Percentiles rank a stretch among this genome's conserved stretches.
Evolutionary conservation across 2,113 vertebrate genomes (phyloP).

Genomic region (Ageneiosus marmoratus): DNA sequence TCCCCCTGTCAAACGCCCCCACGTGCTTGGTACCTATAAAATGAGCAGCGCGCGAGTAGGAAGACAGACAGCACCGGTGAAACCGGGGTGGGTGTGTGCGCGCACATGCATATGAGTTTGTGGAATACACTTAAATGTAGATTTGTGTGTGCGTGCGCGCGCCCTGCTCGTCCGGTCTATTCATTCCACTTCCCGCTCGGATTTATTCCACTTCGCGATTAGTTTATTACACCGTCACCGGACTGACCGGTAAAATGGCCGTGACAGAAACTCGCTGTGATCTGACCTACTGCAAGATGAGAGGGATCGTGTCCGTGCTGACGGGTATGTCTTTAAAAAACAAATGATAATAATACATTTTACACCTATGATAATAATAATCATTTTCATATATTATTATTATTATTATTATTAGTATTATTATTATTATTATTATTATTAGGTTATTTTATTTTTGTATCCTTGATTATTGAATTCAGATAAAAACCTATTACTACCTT

Average conservation of each 20-base stretch:
- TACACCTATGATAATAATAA: no score
- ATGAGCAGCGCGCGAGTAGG: background rate
- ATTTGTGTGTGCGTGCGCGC: background rate
- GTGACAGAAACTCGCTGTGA: constrained; percentile 76
- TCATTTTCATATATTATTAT: no score
- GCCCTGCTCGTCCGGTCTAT: background rate
- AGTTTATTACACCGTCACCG: no score
- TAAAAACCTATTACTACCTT: no score
- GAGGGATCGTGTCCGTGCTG: constrained; percentile 73
- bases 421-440: no score
- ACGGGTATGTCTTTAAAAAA: constrained; percentile 70
- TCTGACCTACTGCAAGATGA: constrained; percentile 79
- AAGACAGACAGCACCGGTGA: background rate
- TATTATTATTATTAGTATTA: no score
- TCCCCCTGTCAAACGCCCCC: constrained; percentile 41
- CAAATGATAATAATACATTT: no score
- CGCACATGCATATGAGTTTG: no score
- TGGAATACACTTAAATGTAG: background rate
- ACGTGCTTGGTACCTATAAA: constrained; percentile 67
- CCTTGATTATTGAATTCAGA: no score
- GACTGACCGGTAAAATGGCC: constrained; percentile 61
- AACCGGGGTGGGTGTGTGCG: background rate
- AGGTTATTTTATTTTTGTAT: no score
- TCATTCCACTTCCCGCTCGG: background rate
- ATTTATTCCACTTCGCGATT: background rate